Percentiles rank a stretch among this genome's conserved stretches.
phyloP scores from a whole-genome alignment of 2,888 invertebrate species.

The Mimas tiliae region DNA sequence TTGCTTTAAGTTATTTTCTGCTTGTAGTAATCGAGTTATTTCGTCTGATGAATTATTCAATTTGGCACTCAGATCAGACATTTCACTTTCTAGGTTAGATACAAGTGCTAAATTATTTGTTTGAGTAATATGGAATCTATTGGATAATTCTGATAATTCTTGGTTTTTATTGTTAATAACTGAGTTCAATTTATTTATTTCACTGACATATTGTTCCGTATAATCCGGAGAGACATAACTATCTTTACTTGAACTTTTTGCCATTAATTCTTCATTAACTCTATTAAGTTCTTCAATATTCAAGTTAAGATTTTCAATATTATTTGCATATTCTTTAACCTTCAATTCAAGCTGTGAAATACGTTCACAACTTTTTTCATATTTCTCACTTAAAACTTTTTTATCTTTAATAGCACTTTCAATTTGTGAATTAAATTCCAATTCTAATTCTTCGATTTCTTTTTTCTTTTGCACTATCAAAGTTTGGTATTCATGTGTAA shows the following conservation, averaged over 20 bases:
- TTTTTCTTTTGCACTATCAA: constrained; percentile 72
- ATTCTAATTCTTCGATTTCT: constrained; percentile 75
- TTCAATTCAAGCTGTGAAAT: constrained; percentile 65
- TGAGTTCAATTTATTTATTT: constrained; percentile 84
- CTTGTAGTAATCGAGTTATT: constrained; percentile 48
- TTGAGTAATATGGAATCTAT: constrained; percentile 58
- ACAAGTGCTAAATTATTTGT: constrained; percentile 49
- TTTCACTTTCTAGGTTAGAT: constrained; percentile 57
- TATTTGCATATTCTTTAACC: constrained; percentile 64
- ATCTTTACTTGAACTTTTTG: constrained; percentile 51
- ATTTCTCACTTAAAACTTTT: constrained; percentile 75
- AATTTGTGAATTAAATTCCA: constrained; percentile 75
- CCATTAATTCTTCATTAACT: constrained; percentile 63
- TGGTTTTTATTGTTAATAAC: constrained; percentile 77
- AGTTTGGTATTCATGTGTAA: constrained; percentile 64
- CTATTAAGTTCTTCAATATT: constrained; percentile 65
- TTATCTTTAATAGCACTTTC: constrained; percentile 78
- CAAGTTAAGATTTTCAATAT: constrained; percentile 60
- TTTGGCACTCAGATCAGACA: constrained; percentile 65
- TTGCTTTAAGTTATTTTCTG: constrained; percentile 51
- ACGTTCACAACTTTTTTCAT: constrained; percentile 79
- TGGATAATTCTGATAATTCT: constrained; percentile 68
- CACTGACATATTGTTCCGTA: constrained; percentile 79
- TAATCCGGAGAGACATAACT: constrained; percentile 60
- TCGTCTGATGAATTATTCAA: constrained; percentile 47